Evolutionary conservation across 2,797 vertebrate genomes (phyloP).

Genomic region (Oreonectes daqikongensis): DNA sequence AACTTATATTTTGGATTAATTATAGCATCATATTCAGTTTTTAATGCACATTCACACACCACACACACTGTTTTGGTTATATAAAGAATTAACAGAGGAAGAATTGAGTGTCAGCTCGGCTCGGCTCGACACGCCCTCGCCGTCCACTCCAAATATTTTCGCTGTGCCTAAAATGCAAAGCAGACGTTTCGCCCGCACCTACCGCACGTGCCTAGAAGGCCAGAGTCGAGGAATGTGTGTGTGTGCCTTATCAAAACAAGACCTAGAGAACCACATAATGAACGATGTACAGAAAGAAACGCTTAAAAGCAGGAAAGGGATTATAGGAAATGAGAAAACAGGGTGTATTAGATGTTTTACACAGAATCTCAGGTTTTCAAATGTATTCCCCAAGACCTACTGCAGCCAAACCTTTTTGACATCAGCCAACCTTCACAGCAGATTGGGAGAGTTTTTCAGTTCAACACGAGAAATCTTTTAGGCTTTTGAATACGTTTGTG

Average conservation of each 20-base stretch:
- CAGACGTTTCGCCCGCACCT: conserved; percentile 61
- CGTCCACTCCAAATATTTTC: conserved; percentile 68
- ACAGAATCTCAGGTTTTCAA: conserved; percentile 21
- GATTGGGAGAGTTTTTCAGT: conserved; percentile 31
- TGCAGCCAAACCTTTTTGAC: background rate
- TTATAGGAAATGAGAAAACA: conserved; percentile 55
- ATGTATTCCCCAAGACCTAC: background rate
- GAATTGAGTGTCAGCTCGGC: conserved; percentile 24
- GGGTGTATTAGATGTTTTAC: conserved; percentile 7
- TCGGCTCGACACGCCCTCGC: conserved; percentile 15
- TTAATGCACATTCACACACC: background rate
- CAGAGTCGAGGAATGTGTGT: conserved; percentile 36
- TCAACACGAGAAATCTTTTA: conserved; percentile 31
- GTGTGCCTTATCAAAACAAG: conserved; percentile 16
- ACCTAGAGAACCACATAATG: background rate
- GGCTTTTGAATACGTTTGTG: conserved; percentile 20
- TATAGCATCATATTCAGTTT: background rate
- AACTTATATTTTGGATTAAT: background rate
- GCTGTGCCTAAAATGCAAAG: conserved; percentile 65
- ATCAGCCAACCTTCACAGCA: conserved; percentile 1
- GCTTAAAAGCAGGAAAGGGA: background rate
- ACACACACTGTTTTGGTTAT: background rate
- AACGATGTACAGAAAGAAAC: background rate
- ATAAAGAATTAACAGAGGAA: conserved; percentile 2
- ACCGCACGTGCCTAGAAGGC: conserved; percentile 63